phyloP scores from a whole-genome alignment of 2,888 invertebrate genomes.

The Lycia hirtaria region DNA sequence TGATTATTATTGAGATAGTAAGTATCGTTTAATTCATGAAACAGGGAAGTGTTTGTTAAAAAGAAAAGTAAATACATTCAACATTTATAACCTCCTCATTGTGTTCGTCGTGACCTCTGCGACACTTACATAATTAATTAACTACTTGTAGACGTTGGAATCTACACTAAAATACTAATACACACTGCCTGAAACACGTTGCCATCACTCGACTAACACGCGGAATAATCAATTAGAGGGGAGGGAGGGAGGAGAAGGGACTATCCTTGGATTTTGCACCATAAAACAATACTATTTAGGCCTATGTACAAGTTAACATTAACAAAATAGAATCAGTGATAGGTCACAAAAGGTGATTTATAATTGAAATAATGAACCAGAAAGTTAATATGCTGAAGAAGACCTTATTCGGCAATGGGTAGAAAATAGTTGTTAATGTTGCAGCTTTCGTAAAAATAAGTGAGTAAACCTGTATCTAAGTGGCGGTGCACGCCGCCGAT shows the following conservation, averaged over 20 bases:
- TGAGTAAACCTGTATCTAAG: slow-evolving; percentile 17
- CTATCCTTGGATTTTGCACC: slow-evolving; percentile 15
- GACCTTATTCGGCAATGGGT: too few species aligned
- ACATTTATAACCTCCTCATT: slow-evolving; percentile 49
- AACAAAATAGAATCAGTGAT: background rate
- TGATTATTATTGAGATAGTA: too few species aligned
- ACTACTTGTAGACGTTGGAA: slow-evolving; percentile 23
- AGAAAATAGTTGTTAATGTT: too few species aligned
- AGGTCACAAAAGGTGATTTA: background rate
- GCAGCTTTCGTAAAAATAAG: slow-evolving; percentile 15
- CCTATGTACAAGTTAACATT: background rate
- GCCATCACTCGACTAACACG: slow-evolving; percentile 20
- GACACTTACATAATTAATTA: slow-evolving; percentile 73
- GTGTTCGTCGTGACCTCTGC: slow-evolving; percentile 70
- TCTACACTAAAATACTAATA: slow-evolving; percentile 20
- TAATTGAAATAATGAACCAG: too few species aligned
- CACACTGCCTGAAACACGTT: slow-evolving; percentile 26
- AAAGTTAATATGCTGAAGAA: too few species aligned
- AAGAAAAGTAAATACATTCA: slow-evolving; percentile 14
- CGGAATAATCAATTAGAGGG: slow-evolving; percentile 32
- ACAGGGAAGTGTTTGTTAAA: slow-evolving; percentile 1
- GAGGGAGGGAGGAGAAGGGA: too few species aligned
- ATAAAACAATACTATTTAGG: background rate
- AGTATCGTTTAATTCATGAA: background rate
- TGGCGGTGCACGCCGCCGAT: slow-evolving; percentile 42